Conservation (phyloP, 2,113 vertebrate species). For the Paraplagusia blochii region DNA sequence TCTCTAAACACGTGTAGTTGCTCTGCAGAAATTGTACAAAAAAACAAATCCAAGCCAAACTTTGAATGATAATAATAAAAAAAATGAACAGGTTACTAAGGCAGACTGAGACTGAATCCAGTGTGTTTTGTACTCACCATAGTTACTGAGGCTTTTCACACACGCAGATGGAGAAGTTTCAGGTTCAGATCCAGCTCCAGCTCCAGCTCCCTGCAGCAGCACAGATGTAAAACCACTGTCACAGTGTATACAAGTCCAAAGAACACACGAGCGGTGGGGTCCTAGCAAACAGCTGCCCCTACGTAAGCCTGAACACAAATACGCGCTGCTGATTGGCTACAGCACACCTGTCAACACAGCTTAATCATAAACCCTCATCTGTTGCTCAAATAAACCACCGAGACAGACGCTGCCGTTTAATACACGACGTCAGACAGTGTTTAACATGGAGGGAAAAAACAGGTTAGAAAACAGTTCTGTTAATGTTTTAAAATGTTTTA, state of each 20-base stretch:
- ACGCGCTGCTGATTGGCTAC: conserved; percentile 19
- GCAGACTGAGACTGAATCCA: background rate
- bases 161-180: conserved; percentile 8
- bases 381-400: conserved; percentile 19
- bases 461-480: no score
- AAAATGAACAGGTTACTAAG: conserved; percentile 33
- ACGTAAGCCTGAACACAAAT: conserved; percentile 69
- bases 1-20: no score
- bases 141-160: conserved; percentile 44
- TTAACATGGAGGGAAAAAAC: background rate
- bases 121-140: conserved; percentile 71
- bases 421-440: no score
- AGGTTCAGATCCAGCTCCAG: conserved; percentile 18
- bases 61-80: background rate
- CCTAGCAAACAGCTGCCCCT: conserved; percentile 65
- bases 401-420: background rate
- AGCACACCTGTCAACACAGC: conserved; percentile 15
- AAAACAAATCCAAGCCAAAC: no score
- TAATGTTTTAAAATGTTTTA: no score
- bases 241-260: conserved; percentile 31
- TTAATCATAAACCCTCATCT: conserved; percentile 51
- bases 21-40: no score
- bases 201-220: conserved; percentile 37
- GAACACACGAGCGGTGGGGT: conserved; percentile 40
- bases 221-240: conserved; percentile 34